Conservation (phyloP, 2,113 vertebrate species). For the Clarias gariepinus region DNA sequence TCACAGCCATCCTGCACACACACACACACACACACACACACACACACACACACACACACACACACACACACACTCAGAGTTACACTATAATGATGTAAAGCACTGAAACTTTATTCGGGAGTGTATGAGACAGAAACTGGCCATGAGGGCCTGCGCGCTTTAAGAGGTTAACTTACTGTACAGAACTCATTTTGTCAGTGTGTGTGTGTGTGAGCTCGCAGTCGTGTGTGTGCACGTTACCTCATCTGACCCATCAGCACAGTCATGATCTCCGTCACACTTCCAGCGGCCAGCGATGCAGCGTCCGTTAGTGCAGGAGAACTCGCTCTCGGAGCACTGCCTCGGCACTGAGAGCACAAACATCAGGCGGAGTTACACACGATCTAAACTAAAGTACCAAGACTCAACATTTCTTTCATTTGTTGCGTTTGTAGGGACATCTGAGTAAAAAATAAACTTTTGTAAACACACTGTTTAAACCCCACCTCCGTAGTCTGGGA, state of each 20-base stretch:
- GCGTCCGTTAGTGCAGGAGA: conserved; percentile 91
- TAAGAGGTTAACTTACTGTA: background rate
- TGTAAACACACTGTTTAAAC: too few relatives aligned
- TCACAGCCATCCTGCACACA: conserved; percentile 86
- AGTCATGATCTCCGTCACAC: conserved; percentile 95
- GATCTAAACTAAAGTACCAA: too few relatives aligned
- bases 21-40: conserved; percentile 41
- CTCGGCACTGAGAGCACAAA: conserved; percentile 78
- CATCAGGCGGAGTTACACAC: background rate
- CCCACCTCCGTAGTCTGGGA: too few relatives aligned
- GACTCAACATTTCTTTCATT: too few relatives aligned
- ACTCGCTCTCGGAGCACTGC: conserved; percentile 95
- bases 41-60: conserved; percentile 6
- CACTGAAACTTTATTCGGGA: too few relatives aligned
- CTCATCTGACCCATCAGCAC: conserved; percentile 92
- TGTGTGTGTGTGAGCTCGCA: background rate
- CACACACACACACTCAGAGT: conserved; percentile 31
- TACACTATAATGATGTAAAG: background rate
- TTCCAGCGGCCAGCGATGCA: conserved; percentile 97
- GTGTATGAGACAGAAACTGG: too few relatives aligned
- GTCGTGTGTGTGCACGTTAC: conserved; percentile 62
- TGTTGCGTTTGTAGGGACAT: too few relatives aligned
- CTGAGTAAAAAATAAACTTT: too few relatives aligned
- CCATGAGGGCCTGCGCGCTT: too few relatives aligned
- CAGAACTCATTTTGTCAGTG: background rate